phyloP scores from a whole-genome alignment of 2,113 vertebrate genomes.

The Lonchura striata region DNA sequence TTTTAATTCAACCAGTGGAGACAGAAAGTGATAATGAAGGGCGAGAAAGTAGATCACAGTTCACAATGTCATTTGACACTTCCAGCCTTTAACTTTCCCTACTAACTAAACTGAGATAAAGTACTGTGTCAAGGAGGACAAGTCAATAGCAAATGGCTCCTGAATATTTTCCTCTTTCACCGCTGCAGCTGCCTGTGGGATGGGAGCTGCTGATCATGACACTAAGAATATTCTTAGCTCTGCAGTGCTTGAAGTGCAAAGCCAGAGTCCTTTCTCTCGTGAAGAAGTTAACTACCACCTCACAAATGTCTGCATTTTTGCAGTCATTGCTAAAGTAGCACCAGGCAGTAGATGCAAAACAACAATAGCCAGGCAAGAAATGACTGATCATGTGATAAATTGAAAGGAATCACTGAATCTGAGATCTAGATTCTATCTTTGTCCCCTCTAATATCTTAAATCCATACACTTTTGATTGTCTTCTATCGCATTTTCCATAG shows the following conservation, averaged over 20 bases:
- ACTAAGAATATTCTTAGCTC: background rate
- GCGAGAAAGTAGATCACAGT: background rate
- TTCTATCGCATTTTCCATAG: background rate
- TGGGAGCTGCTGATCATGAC: background rate
- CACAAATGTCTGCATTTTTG: background rate
- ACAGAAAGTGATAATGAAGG: background rate
- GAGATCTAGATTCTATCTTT: background rate
- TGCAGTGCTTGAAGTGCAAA: background rate
- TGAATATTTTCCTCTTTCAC: background rate
- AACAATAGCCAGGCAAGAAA: background rate
- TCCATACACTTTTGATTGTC: background rate
- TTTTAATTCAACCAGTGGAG: background rate
- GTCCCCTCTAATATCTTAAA: background rate
- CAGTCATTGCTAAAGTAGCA: background rate
- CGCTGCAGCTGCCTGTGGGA: background rate
- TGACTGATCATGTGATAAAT: background rate
- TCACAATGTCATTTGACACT: background rate
- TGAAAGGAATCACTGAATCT: background rate
- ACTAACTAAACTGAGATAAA: background rate
- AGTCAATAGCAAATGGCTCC: background rate
- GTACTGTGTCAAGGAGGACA: background rate
- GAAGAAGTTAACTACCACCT: background rate
- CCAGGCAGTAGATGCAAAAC: background rate
- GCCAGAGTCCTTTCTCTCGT: background rate
- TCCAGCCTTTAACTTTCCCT: background rate